Percentiles rank a stretch among this genome's conserved stretches.
Evolutionary conservation across 1,140 invertebrate genomes (phyloP).

Genomic region (Drosophila kikkawai): DNA sequence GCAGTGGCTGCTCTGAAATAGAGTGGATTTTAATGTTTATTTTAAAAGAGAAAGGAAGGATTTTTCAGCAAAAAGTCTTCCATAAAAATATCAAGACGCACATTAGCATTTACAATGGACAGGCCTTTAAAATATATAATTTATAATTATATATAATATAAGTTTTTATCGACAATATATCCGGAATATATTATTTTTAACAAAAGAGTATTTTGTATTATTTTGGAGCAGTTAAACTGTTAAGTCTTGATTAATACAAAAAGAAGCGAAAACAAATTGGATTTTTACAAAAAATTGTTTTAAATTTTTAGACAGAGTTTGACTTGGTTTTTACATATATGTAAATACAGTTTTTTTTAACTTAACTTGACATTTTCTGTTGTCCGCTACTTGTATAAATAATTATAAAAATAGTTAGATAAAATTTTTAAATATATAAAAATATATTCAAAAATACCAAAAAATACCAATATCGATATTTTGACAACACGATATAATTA

Average conservation of each 20-base stretch:
- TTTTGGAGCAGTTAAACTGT: background rate
- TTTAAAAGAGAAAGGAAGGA: background rate
- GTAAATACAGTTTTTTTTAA: too few species aligned
- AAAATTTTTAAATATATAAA: too few species aligned
- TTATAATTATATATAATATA: background rate
- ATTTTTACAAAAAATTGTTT: background rate
- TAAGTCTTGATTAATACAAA: background rate
- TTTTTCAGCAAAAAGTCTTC: constrained; percentile 28
- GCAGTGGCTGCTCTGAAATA: constrained; percentile 87
- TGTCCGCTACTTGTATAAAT: too few species aligned
- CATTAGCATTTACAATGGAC: constrained; percentile 65
- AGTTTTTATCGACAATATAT: constrained; percentile 37
- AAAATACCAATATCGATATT: too few species aligned
- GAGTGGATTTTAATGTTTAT: background rate
- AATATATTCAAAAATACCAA: too few species aligned
- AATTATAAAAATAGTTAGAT: too few species aligned
- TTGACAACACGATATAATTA: background rate
- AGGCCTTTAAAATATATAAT: constrained; percentile 25
- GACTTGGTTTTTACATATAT: too few species aligned
- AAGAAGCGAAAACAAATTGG: background rate
- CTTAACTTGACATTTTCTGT: too few species aligned
- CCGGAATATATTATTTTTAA: constrained; percentile 13
- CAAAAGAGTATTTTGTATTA: background rate
- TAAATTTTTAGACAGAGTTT: background rate
- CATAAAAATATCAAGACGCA: constrained; percentile 43